phyloP scores from a whole-genome alignment of 2,113 vertebrate genomes.

The Channa argus region DNA sequence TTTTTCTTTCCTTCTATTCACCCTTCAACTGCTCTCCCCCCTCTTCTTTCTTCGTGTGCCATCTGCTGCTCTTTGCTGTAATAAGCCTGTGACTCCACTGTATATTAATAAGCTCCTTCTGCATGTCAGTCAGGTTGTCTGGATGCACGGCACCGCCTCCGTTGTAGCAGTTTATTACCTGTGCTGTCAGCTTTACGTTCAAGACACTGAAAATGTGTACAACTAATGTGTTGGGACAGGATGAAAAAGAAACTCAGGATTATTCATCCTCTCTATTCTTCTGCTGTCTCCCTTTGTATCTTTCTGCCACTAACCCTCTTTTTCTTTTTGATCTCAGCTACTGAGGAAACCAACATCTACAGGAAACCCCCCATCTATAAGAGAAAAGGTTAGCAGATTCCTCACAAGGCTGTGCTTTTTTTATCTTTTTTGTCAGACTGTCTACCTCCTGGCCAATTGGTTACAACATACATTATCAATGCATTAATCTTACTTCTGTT shows the following conservation, averaged over 20 bases:
- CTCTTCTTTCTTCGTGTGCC: conserved; percentile 47
- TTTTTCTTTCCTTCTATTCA: conserved; percentile 15
- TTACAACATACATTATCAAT: not conserved
- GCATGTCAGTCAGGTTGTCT: conserved; percentile 51
- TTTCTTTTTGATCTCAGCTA: conserved; percentile 79
- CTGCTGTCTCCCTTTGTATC: not conserved
- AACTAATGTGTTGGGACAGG: conserved; percentile 42
- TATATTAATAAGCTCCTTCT: conserved; percentile 54
- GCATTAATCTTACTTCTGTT: not conserved
- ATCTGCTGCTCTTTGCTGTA: conserved; percentile 64
- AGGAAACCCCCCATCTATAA: conserved; percentile 97
- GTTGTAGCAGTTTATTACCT: conserved; percentile 45
- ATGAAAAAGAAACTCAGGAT: conserved; percentile 26
- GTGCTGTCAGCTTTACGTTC: conserved; percentile 57
- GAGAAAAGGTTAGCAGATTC: conserved; percentile 87
- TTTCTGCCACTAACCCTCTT: conserved; percentile 10
- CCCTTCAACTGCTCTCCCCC: conserved; percentile 33
- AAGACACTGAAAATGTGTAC: conserved; percentile 42
- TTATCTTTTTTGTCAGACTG: conserved; percentile 9
- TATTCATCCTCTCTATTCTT: not conserved
- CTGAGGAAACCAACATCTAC: conserved; percentile 94
- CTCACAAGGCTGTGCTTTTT: not conserved
- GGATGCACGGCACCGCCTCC: conserved; percentile 43
- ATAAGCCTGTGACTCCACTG: conserved; percentile 27
- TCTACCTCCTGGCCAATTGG: not conserved